Base-by-base conservation (phyloP, 1,140 invertebrate species). In the Drosophila ogumai region DNA sequence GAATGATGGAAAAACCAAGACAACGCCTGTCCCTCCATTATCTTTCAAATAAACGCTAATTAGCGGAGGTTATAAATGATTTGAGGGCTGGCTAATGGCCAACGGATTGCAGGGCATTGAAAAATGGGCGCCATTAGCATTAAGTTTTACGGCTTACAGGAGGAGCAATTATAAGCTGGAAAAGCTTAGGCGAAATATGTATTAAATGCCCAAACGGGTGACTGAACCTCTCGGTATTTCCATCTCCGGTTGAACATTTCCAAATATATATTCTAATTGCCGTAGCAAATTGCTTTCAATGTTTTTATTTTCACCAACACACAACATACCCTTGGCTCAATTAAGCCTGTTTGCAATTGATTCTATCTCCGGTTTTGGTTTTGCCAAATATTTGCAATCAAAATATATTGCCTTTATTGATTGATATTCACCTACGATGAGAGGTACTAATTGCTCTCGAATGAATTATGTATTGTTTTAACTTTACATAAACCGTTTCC, bases 61-160 rank as follows among this genome's bases (percentile, higher is more conserved):
- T 86, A 87, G 61, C 36, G 49, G 46, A 60, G 44, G 59, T 47
- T 75, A 46, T 54, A 68, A 67, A 76, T 72, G 67, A 77, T 85
- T 74, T 58, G 22, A 28, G 67, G 47, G 38, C 40, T 19, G 43
- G 25, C 57, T 73, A 74, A 74, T 73, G 47, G 57, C 13, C 28
- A 47, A 41, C 32, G 68, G 44, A 72, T 50, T 59, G 68, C 52
- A 72, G 52, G 41, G 41, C 17, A 57, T 58, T 72, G 36, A 68
- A 67, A 68, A 69, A 56, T 57, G 34, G 32, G 2, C 40, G 46
- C 54, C 64, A 77, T 71, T 77, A 57, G 43, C 75, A 63, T 78
- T 36, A 52, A 46, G 40, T 58, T 71, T 58, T 58, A 78, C 55
- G 46, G 43, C 61, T 68, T 31, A 54, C 34, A 17, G 63, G 13